Base-by-base conservation (phyloP, 2,113 vertebrate species). In the Philantomba maxwellii region DNA sequence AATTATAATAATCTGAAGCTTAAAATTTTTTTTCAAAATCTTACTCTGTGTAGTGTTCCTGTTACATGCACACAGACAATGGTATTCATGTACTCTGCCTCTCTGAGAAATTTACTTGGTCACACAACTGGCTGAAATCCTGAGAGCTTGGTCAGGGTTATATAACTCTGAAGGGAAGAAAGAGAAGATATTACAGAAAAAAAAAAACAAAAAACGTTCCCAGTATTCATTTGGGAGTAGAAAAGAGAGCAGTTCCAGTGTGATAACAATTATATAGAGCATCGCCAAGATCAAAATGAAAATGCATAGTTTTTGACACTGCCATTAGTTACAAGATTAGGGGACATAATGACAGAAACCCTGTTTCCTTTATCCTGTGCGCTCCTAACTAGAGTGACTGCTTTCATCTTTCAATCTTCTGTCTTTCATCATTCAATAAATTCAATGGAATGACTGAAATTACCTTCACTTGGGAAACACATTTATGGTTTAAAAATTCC, bases 231-330 rank as follows among this genome's bases (percentile, higher is more conserved):
- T 60, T 94, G 80, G 87, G 81, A 92, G 36, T 66, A 83, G 87
- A 92, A 91, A 93, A 81, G 58, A 94, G 85, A 85, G 16, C 83
- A 86, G 80, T 66, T 93, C 43, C 85, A 94, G 49, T 86, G 86
- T 73, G 55, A 94, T 70, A 89, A 80, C 58, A 86, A 91, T 82
- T 70, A 51, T 5, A 58, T 1, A 73, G 19, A 14, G 21, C 77
- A 66, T 0, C 81, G 66, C 62, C 66, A 96, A 60, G 53, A n/a
- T 47, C 12, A 64, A 91, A 93, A 49, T 78, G 78, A 58, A 87
- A 92, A 93, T 49, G 53, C 43, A 23, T 1, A 57, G 47, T 66
- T 70, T 95, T 91, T 39, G 64, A 87, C 58, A 13, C 0, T 47
- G 47, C 9, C 28, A 51, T 77, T 92, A 87, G 21, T 86, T 80